Conservation (phyloP, 2,113 vertebrate genomes). For the Ailurus styani region DNA sequence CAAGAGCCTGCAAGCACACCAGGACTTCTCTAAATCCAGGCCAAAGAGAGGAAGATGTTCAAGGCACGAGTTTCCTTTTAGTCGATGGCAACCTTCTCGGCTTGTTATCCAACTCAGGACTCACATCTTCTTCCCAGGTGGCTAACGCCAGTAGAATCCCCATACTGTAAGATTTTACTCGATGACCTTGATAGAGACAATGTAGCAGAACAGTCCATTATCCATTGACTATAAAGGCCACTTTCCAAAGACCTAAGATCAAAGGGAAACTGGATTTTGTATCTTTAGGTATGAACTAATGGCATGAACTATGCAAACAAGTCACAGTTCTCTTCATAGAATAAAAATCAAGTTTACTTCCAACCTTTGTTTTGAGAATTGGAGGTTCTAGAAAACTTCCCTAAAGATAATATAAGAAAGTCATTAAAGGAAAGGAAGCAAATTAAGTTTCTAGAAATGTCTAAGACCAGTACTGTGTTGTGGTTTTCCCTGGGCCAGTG, state of each 20-base stretch:
- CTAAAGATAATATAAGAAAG: background rate
- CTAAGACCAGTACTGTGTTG: background rate
- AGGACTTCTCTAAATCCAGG: background rate
- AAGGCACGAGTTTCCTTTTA: background rate
- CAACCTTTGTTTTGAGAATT: background rate
- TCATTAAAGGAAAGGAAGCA: background rate
- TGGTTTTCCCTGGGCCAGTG: background rate
- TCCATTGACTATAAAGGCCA: background rate
- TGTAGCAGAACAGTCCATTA: background rate
- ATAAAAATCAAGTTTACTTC: background rate
- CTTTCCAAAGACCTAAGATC: background rate
- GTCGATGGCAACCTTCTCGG: background rate
- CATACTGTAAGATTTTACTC: background rate
- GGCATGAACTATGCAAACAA: background rate
- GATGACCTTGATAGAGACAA: background rate
- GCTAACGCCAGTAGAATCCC: background rate
- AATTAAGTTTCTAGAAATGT: background rate
- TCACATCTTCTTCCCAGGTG: background rate
- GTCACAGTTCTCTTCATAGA: background rate
- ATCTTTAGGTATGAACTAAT: background rate
- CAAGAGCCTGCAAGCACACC: background rate
- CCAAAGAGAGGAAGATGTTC: background rate
- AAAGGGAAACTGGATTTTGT: background rate
- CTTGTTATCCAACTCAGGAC: background rate
- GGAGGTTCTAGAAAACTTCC: background rate